Conservation (phyloP, 92 coral and sea anemone species). For the Bergia puertoricense region DNA sequence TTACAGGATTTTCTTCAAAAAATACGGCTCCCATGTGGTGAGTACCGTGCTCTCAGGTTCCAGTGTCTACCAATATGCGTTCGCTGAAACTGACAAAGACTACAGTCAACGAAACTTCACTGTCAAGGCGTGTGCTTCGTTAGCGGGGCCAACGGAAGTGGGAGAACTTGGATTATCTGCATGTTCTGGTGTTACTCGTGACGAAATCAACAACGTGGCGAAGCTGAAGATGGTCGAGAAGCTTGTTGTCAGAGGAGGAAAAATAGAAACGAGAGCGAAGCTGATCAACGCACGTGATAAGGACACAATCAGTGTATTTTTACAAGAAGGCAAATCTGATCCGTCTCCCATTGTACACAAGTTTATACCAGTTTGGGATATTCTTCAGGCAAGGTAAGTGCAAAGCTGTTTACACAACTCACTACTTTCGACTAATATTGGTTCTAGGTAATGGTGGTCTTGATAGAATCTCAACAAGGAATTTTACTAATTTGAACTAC, state of each 20-base stretch:
- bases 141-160: slow-evolving; percentile 36
- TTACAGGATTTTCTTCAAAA: slow-evolving; percentile 48
- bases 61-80: slow-evolving; percentile 61
- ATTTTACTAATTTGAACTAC: not conserved
- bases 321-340: slow-evolving; percentile 13
- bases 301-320: not conserved
- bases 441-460: too few relatives aligned
- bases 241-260: slow-evolving; percentile 37
- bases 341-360: slow-evolving; percentile 12
- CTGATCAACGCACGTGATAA: slow-evolving; percentile 1
- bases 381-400: slow-evolving; percentile 1
- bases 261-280: slow-evolving; percentile 1
- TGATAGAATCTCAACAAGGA: too few relatives aligned
- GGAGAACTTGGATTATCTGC: slow-evolving; percentile 46
- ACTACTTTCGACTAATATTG: too few relatives aligned
- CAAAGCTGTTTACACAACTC: not conserved
- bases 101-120: slow-evolving; percentile 52
- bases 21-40: slow-evolving; percentile 62
- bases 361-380: slow-evolving; percentile 26
- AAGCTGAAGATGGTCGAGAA: slow-evolving; percentile 27
- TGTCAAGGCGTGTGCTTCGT: slow-evolving; percentile 59
- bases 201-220: slow-evolving; percentile 40
- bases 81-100: slow-evolving; percentile 23
- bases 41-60: slow-evolving; percentile 46
- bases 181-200: slow-evolving; percentile 49